Base-by-base conservation (phyloP, 2,888 invertebrate species). In the Augiades crinisus region DNA sequence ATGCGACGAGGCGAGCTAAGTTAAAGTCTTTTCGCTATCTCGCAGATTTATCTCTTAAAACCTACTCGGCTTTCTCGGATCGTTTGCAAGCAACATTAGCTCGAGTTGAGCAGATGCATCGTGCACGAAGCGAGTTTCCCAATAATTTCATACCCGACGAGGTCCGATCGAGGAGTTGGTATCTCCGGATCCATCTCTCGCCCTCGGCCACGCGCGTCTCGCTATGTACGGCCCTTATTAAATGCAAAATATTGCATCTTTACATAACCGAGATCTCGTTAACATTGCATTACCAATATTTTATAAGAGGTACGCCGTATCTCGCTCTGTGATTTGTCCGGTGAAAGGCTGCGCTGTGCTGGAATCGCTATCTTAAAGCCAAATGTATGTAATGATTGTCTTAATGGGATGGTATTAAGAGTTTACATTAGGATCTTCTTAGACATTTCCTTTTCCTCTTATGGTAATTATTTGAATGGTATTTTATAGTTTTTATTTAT, bases 131-230 rank as follows among this genome's bases (percentile, higher is more conserved):
- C 76, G 74, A 78, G 73, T 83, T 81, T 80, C 78, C 84, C 84
- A 86, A 88, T 87, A 88, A 88, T 87, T 87, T 83, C 84, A 83
- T 84, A 84, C 78, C 68, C 70, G 64, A 74, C 75, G 74, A 76
- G 73, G 64, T 68, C 59, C 73, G 79, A 83, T 81, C 81, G 79
- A 71, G 65, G 69, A 62, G 67, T 61, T 57, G 53, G 76, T 84
- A 85, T 87, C 84, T 65, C 45, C 41, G 62, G 62, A 68, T 73
- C 67, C 78, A 85, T 86, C 84, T 86, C 84, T 75, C 62, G 82
- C 87, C 86, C 70, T 68, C 71, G 85, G 86, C 84, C 78, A 78
- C 74, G 73, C 75, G 78, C 75, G 78, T 67, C 63, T 44, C 50
- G 56, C 70, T 79, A 75, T 78, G 72, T 76, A 73, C 59, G 71